phyloP scores from a whole-genome alignment of 2,888 invertebrate species.

The Litoditis marina region DNA sequence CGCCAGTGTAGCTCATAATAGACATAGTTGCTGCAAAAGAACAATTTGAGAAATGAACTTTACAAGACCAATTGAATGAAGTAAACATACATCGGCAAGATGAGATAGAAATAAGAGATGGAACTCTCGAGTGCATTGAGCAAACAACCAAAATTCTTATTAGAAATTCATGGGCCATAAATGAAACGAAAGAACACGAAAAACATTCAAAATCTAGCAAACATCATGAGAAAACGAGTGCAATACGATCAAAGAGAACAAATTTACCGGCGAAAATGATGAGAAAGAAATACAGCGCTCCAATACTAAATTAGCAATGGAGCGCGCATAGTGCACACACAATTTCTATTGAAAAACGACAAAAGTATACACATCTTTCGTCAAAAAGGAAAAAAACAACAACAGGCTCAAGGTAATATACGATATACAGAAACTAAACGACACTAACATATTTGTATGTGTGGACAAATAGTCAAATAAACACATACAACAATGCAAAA shows the following conservation, averaged over 20 bases:
- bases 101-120: too few species aligned
- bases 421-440: not conserved
- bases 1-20: slow-evolving; percentile 57
- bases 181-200: too few species aligned
- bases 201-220: too few species aligned
- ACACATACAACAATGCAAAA: not conserved
- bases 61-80: too few species aligned
- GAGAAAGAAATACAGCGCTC: not conserved
- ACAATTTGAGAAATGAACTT: not conserved
- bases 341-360: too few species aligned
- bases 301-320: not conserved
- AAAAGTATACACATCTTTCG: not conserved
- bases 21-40: slow-evolving; percentile 42
- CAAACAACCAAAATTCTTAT: too few species aligned
- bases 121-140: too few species aligned
- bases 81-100: too few species aligned
- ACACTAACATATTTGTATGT: not conserved
- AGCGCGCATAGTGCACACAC: not conserved
- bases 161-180: too few species aligned
- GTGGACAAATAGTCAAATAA: not conserved
- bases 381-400: too few species aligned
- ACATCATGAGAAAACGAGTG: too few species aligned
- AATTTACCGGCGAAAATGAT: not conserved
- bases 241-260: too few species aligned
- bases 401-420: not conserved